These are phyloP conservation scores for Ceyx cyanopectus DNA, from an alignment of 2,113 vertebrate species.

Conservation along the genomic window DNA sequence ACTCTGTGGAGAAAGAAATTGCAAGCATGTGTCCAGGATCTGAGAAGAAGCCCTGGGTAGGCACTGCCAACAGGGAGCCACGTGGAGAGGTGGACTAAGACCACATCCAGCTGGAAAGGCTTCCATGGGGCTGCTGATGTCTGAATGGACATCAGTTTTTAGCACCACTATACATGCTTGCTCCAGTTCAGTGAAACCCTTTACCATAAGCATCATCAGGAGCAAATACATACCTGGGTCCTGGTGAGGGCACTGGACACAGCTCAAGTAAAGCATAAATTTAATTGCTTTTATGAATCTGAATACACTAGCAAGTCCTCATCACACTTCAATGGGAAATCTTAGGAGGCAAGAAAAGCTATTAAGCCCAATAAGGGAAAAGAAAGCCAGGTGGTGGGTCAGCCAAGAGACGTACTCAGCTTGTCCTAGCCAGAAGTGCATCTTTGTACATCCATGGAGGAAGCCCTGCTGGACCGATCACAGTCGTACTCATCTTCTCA, in stretches of 20 bases:
- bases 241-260: neutral
- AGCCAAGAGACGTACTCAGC: neutral
- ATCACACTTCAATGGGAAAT: neutral
- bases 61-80: neutral
- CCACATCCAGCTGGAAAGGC: neutral
- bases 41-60: neutral
- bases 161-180: neutral
- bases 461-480: neutral
- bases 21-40: neutral
- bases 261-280: neutral
- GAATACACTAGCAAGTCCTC: neutral
- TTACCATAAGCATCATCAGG: neutral
- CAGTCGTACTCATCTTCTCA: fast-evolving
- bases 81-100: neutral
- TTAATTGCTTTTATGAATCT: neutral
- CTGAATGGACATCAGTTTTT: neutral
- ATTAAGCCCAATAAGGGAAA: neutral
- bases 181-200: neutral
- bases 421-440: neutral
- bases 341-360: neutral
- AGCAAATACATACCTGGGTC: neutral
- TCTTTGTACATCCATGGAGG: neutral
- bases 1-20: neutral
- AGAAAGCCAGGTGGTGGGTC: neutral
- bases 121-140: neutral